A percentile compares a stretch with the other conserved stretches of the same genome.
Evolutionary conservation across 2,888 invertebrate genomes (phyloP).

Genomic region (Erannis defoliaria): DNA sequence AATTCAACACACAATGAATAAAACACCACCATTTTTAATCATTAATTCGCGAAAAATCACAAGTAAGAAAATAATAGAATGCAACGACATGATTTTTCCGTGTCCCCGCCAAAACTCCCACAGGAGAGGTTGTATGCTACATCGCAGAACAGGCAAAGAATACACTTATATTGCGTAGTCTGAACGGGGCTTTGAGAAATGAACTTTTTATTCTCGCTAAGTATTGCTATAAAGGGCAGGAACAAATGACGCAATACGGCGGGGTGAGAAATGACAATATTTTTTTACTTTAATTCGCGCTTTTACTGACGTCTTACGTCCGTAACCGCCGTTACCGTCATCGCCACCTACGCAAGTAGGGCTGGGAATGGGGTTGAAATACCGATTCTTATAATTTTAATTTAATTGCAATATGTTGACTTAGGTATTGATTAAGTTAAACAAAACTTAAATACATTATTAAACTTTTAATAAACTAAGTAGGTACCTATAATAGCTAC

Average conservation of each 20-base stretch:
- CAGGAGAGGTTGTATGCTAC: neutral
- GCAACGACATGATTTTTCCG: too few relatives aligned
- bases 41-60: too few relatives aligned
- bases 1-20: too few relatives aligned
- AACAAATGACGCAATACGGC: slow-evolving; percentile 77
- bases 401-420: too few relatives aligned
- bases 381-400: neutral
- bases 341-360: slow-evolving; percentile 59
- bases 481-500: too few relatives aligned
- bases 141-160: too few relatives aligned
- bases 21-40: too few relatives aligned
- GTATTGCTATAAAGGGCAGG: slow-evolving; percentile 77
- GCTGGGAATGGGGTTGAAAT: slow-evolving; percentile 27
- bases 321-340: slow-evolving; percentile 48
- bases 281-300: slow-evolving; percentile 86
- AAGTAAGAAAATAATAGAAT: too few relatives aligned
- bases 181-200: slow-evolving; percentile 51
- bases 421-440: too few relatives aligned
- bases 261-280: slow-evolving; percentile 79
- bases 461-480: too few relatives aligned
- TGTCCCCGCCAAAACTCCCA: neutral
- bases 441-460: too few relatives aligned
- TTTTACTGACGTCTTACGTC: slow-evolving; percentile 83
- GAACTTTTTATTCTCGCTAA: slow-evolving; percentile 80
- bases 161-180: neutral